Evolutionary conservation across 2,113 vertebrate species (phyloP), one percentile per base, ranked within the genome.

Genomic region (Rattus norvegicus): DNA sequence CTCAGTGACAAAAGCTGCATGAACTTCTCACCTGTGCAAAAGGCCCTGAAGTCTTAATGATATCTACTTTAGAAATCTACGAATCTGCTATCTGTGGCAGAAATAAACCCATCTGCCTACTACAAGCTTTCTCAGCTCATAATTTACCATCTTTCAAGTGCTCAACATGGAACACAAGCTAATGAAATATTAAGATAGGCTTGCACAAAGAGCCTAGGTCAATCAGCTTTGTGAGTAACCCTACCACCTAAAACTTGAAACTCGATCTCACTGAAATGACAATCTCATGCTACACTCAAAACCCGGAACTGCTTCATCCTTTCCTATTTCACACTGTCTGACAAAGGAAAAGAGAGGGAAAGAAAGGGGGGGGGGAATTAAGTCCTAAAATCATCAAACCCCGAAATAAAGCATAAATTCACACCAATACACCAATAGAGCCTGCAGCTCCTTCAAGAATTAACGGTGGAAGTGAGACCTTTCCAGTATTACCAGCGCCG

Each of bases 251-350:
- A 95, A 97, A 95, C 94, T 95, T 76, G 79, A 93, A 94, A 73
- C 92, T 81, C 69, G 33, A 28, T 70, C 75, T 59, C 87, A 59
- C 49, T 65, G 75, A 94, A 93, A 95, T 93, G 93, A 95, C 94
- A 97, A 93, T 80, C 89, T 95, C 22, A 52, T 5, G 94, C 84
- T 88, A 76, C 87, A 67, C 75, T 93, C 89, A 96, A 96, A 97
- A 97, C 96, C 96, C 97, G 92, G 95, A 97, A 97, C 93, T 97
- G 81, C 67, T 95, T 95, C 86, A 97, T 86, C 95, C 96, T 86
- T 76, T 94, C 47, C 39, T 86, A 92, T 52, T 96, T 97, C 14
- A 7, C 76, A 91, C 65, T n/a, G 77, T 59, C 56, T 90, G 92
- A 94, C 69, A 73, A 89, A 75, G 52, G 7, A 52, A 76, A 93